A percentile compares a stretch with the other conserved stretches of the same genome.
phyloP scores from a whole-genome alignment of 2,797 vertebrate genomes.

The Melanogrammus aeglefinus region DNA sequence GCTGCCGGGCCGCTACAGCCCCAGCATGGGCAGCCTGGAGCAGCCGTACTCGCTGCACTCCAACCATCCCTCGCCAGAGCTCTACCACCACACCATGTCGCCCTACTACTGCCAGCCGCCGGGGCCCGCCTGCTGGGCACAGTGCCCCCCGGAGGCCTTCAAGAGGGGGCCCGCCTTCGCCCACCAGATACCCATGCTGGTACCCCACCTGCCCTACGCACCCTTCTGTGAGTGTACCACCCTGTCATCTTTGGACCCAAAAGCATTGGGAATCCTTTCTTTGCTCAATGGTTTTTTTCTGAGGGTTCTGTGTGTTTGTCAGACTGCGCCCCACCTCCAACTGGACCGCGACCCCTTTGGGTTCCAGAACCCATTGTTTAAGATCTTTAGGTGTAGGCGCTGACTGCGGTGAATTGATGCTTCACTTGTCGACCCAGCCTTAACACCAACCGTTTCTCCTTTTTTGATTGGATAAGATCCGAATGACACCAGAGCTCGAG shows the following conservation, averaged over 20 bases:
- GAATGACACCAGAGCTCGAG: conserved; percentile 43
- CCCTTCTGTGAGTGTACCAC: conserved; percentile 63
- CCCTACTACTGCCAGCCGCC: conserved; percentile 57
- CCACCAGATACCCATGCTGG: conserved; percentile 41
- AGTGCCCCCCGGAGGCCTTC: conserved; percentile 53
- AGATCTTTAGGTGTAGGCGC: background rate
- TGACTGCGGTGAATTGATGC: background rate
- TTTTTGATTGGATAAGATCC: conserved; percentile 43
- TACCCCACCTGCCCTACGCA: conserved; percentile 38
- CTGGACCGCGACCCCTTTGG: background rate
- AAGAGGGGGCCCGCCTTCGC: conserved; percentile 34
- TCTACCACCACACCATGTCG: conserved; percentile 56
- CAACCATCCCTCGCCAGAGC: conserved; percentile 52
- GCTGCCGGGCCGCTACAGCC: conserved; percentile 47
- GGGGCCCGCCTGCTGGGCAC: conserved; percentile 59
- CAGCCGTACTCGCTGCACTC: conserved; percentile 74
- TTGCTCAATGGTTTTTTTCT: background rate
- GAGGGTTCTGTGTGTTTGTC: background rate
- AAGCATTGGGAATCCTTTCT: background rate
- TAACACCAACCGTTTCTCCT: background rate
- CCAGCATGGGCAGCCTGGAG: conserved; percentile 62
- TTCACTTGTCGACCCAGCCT: background rate
- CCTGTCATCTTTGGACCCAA: background rate
- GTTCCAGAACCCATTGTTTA: background rate
- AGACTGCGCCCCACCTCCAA: background rate